Percentiles rank a stretch among this genome's conserved stretches.
Conservation (phyloP, 2,797 vertebrate genomes). For the Nyctalus aviator region DNA sequence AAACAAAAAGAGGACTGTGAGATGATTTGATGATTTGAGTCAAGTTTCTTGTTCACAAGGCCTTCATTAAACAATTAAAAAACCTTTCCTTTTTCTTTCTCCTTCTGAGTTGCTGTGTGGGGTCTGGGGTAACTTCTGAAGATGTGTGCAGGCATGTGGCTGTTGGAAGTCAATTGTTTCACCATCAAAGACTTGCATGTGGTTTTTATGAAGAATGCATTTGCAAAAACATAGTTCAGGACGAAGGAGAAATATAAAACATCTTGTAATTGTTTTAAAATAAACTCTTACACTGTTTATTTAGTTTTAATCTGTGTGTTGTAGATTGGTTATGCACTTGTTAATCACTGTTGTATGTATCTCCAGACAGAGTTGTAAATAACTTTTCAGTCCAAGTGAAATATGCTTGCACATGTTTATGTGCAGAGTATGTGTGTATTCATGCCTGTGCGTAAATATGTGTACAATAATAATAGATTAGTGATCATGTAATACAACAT, state of each 20-base stretch:
- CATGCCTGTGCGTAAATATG: conserved; percentile 78
- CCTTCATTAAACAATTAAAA: conserved; percentile 45
- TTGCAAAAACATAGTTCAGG: conserved; percentile 83
- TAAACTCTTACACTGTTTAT: conserved; percentile 84
- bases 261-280: conserved; percentile 86
- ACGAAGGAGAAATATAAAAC: conserved; percentile 84
- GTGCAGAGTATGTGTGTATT: conserved; percentile 70
- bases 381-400: conserved; percentile 82
- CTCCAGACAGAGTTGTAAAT: conserved; percentile 83
- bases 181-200: conserved; percentile 83
- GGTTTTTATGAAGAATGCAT: conserved; percentile 85
- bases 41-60: conserved; percentile 23
- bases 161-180: conserved; percentile 81
- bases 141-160: conserved; percentile 81
- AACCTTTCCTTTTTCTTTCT: background rate
- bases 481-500: background rate
- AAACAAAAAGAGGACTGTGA: conserved; percentile 10
- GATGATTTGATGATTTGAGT: conserved; percentile 21
- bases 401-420: conserved; percentile 81
- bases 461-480: conserved; percentile 71
- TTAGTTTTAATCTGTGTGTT: conserved; percentile 83
- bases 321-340: conserved; percentile 80
- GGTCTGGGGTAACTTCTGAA: conserved; percentile 81
- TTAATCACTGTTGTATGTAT: conserved; percentile 82
- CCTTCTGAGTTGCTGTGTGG: conserved; percentile 81